Evolutionary conservation across 2,113 vertebrate genomes (phyloP), one percentile per base, ranked within the genome.

Genomic region (Mola mola): DNA sequence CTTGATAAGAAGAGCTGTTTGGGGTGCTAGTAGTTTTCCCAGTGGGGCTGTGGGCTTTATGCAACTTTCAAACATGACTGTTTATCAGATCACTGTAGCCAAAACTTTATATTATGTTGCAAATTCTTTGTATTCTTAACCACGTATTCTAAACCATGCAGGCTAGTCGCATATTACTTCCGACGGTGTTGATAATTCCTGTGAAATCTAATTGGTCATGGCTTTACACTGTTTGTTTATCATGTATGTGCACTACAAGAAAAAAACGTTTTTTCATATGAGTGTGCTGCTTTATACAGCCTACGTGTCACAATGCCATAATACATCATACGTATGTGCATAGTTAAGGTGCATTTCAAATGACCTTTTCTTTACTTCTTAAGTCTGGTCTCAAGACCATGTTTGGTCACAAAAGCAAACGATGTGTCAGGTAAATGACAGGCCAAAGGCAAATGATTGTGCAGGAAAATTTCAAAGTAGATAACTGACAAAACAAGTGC

Each of bases 31-130:
- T 64, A 59, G 41, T 48, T 47, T 76, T 78, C 49, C 67, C 66
- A 52, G 16, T 12, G 6, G 69, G 55, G 41, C 41, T 11, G 3
- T 22, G 4, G 8, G 22, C 40, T 29, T 21, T 28, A 64, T 62
- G 56, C 13, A 10, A 20, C 42, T 62, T 72, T 69, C 81, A 78
- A 79, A 83, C 69, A 34, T 0, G 19, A 61, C 66, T 75, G 63
- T 67, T 70, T 13, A 36, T 62, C 61, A 68, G 79, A 70, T 75
- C 40, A 43, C 67, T 58, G 0, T 63, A 6, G 29, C 43, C 47
- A 16, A 36, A 71, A 65, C 61, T 81, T 81, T 70, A 67, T 58
- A 44, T 58, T 71, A 74, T 3, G 33, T 42, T 49, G 55, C 44
- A 51, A 65, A 71, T 71, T 67, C 36, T 62, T 79, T 67, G 25